A percentile compares a stretch with the other conserved stretches of the same genome.
phyloP scores from a whole-genome alignment of 2,888 invertebrate genomes.

The Drosophila pseudotalamancana region DNA sequence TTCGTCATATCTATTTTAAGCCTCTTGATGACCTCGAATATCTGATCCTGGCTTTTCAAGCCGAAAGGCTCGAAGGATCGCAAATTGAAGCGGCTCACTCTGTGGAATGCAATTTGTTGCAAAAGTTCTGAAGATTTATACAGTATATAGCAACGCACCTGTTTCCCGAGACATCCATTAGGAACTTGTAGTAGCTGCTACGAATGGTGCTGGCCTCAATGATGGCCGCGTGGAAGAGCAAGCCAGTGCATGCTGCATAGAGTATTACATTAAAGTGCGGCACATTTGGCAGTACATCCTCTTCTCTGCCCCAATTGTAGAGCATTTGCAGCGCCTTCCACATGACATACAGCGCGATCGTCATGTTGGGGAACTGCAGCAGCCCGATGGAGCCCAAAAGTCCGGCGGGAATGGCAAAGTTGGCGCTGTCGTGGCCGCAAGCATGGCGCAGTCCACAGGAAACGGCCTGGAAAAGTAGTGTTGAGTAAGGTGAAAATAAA shows the following conservation, averaged over 20 bases:
- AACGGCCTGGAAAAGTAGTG: constrained; percentile 84
- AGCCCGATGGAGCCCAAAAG: constrained; percentile 89
- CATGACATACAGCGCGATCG: constrained; percentile 90
- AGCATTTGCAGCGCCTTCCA: constrained; percentile 92
- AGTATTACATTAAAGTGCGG: constrained; percentile 87
- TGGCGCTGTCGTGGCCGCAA: constrained; percentile 86
- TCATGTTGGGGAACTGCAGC: constrained; percentile 89
- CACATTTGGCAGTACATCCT: constrained; percentile 87
- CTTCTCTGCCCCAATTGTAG: constrained; percentile 88
- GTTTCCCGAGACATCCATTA: constrained; percentile 89
- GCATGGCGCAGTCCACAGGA: constrained; percentile 88
- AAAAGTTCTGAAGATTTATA: not conserved
- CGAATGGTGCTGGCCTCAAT: constrained; percentile 91
- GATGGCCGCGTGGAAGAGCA: constrained; percentile 90
- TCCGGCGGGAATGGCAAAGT: constrained; percentile 88
- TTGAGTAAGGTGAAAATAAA: constrained; percentile 23
- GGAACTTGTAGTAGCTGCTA: constrained; percentile 92
- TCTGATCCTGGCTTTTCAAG: constrained; percentile 43
- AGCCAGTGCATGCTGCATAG: constrained; percentile 90
- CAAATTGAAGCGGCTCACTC: constrained; percentile 53
- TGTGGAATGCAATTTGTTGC: not conserved
- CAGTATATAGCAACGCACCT: constrained; percentile 82
- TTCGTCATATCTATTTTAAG: constrained; percentile 52
- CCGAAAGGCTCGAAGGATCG: constrained; percentile 49
- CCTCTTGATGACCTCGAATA: constrained; percentile 34